A percentile compares a stretch with the other conserved stretches of the same genome.
Evolutionary conservation across 1,140 invertebrate species (phyloP).

Genomic region (Trichonephila clavata): DNA sequence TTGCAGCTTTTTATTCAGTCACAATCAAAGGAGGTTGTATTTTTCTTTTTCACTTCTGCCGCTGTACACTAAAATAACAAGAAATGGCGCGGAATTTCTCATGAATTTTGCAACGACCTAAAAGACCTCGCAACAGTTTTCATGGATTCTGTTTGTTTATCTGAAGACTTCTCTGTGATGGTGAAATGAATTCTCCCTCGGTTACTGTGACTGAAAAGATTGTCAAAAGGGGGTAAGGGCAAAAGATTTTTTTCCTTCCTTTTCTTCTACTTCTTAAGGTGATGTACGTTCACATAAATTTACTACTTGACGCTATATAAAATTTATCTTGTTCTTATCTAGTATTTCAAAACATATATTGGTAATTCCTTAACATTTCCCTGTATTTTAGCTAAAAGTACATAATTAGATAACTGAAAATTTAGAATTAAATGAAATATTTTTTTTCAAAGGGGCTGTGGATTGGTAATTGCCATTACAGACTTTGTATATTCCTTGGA

Average conservation of each 20-base stretch:
- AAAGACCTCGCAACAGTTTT: conserved; percentile 48
- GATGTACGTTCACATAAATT: background rate
- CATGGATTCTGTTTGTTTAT: conserved; percentile 22
- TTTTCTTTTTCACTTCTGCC: background rate
- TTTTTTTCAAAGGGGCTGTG: too few relatives aligned
- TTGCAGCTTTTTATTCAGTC: conserved; percentile 39
- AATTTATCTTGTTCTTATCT: background rate
- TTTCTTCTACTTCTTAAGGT: background rate
- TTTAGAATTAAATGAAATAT: too few relatives aligned
- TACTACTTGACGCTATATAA: background rate
- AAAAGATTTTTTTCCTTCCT: background rate
- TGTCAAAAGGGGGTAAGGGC: background rate
- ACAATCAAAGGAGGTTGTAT: conserved; percentile 10
- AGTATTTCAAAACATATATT: too few relatives aligned
- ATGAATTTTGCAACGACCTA: conserved; percentile 49
- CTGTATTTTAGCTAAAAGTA: too few relatives aligned
- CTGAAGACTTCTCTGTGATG: conserved; percentile 29
- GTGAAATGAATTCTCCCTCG: conserved; percentile 41
- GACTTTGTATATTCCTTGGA: too few relatives aligned
- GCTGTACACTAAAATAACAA: conserved; percentile 51
- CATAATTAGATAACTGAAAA: too few relatives aligned
- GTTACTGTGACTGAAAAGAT: conserved; percentile 39
- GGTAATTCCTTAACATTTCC: too few relatives aligned
- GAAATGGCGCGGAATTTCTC: conserved; percentile 32
- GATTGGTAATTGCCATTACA: too few relatives aligned